Percentiles rank a stretch among this genome's conserved stretches.
Conservation (phyloP, 2,888 invertebrate genomes). For the Ichneumon xanthorius region DNA sequence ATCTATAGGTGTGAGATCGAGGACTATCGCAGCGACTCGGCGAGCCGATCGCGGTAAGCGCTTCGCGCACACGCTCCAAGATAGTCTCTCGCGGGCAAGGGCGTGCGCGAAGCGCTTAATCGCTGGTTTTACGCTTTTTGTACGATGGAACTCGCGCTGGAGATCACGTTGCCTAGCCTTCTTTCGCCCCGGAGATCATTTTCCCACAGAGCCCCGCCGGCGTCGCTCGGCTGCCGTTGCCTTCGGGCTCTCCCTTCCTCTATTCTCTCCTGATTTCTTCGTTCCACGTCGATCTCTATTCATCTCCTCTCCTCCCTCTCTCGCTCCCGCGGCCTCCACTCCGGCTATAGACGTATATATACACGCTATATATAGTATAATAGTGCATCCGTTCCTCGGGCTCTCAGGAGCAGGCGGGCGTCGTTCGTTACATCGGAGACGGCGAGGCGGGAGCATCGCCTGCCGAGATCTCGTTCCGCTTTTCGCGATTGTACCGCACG, state of each 20-base stretch:
- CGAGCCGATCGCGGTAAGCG: constrained; percentile 35
- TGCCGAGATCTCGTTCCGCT: constrained; percentile 79
- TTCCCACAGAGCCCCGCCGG: constrained; percentile 82
- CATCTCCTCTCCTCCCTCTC: constrained; percentile 71
- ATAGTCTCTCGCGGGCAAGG: constrained; percentile 73
- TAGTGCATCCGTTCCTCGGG: constrained; percentile 57
- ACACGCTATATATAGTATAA: constrained; percentile 22
- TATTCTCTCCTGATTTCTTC: constrained; percentile 43
- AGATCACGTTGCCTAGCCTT: constrained; percentile 68
- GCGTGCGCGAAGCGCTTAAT: constrained; percentile 84
- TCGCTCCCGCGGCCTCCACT: constrained; percentile 25
- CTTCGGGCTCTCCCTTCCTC: constrained; percentile 50
- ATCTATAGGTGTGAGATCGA: constrained; percentile 35
- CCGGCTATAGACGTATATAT: constrained; percentile 29
- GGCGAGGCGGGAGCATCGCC: constrained; percentile 69
- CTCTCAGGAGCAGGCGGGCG: constrained; percentile 52
- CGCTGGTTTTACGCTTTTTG: constrained; percentile 84
- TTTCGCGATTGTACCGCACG: constrained; percentile 79
- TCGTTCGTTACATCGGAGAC: constrained; percentile 58
- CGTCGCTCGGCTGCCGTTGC: constrained; percentile 65
- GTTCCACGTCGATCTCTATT: constrained; percentile 56
- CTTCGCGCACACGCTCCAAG: constrained; percentile 29
- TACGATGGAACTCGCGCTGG: constrained; percentile 73
- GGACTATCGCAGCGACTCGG: constrained; percentile 31
- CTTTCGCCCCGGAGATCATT: constrained; percentile 79